Conservation (phyloP, 1,140 invertebrate genomes). For the Panulirus ornatus region DNA sequence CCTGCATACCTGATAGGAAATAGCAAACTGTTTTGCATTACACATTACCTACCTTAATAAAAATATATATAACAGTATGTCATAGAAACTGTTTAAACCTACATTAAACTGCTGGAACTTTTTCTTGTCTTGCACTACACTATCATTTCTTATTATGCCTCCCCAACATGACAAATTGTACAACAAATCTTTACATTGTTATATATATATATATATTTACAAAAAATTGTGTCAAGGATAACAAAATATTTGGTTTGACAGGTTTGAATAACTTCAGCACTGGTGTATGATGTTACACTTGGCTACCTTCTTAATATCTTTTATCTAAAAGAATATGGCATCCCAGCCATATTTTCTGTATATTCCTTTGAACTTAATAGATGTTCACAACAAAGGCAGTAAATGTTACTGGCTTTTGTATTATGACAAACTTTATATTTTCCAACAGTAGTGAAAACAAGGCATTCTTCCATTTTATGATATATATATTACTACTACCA, state of each 20-base stretch:
- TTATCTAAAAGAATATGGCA: not conserved
- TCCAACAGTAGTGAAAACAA: not conserved
- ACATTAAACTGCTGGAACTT: no score
- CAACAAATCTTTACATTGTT: no score
- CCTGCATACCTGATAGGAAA: not conserved
- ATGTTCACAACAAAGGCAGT: not conserved
- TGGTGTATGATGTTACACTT: constrained; percentile 2
- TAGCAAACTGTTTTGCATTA: not conserved
- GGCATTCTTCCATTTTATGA: not conserved
- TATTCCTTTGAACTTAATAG: not conserved
- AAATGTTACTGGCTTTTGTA: not conserved
- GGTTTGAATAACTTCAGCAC: constrained; percentile 17
- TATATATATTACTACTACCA: not conserved
- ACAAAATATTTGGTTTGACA: not conserved
- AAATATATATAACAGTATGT: no score
- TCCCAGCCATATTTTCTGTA: not conserved
- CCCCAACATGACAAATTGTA: no score
- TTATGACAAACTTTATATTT: not conserved
- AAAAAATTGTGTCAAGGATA: not conserved
- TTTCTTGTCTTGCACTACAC: no score
- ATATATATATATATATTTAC: no score
- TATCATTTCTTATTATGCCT: no score
- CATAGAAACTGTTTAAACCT: no score
- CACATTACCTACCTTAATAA: no score
- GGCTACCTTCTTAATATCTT: not conserved